Base-by-base conservation (phyloP, 2,888 invertebrate genomes). In the Epicampocera succincta region DNA sequence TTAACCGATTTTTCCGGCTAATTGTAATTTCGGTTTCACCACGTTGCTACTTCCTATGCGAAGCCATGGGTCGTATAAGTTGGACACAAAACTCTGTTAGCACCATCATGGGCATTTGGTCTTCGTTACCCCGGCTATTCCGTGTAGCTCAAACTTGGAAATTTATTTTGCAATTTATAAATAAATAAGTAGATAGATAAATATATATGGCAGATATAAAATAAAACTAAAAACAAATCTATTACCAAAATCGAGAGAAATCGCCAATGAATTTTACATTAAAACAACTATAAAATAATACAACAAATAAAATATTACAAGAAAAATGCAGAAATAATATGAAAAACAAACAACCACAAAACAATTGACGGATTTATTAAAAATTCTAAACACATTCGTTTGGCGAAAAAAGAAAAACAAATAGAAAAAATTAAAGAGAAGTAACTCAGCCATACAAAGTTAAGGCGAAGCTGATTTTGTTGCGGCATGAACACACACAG, bases 341-440 rank as follows among this genome's bases (percentile, higher is more conserved):
- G 38, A 25, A 56, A 68, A 60, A 66, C n/a, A 52, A 68, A 54
- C 42, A 69, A 54, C 38, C 61, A 52, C n/a, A 11, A 33, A 76
- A 68, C 76, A 83, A 84, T 72, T 81, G 84, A 85, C 83, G 84
- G 84, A 84, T 83, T 84, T 81, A 83, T 85, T 86, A 85, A 84
- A 84, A 84, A 86, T 86, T 86, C 86, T 69, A 80, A 83, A 80
- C 86, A 84, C 86, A 84, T 60, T 79, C 77, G 65, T 54, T 77
- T 76, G 61, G 80, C 72, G 66, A 52, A 76, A 76, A 75, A 72
- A 25, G 38, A 21, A 12, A 75, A 72, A 25, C 44, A 21, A 12
- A 33, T 19, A 69, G 40, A 77, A 63, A 65, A 46, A 75, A 33
- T 63, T 73, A 63, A 61, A 68, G 21, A 75, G 79, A 66, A 76